These are phyloP conservation scores for Argyresthia goedartella DNA, from an alignment of 2,888 invertebrate species.

Conservation along the genomic window DNA sequence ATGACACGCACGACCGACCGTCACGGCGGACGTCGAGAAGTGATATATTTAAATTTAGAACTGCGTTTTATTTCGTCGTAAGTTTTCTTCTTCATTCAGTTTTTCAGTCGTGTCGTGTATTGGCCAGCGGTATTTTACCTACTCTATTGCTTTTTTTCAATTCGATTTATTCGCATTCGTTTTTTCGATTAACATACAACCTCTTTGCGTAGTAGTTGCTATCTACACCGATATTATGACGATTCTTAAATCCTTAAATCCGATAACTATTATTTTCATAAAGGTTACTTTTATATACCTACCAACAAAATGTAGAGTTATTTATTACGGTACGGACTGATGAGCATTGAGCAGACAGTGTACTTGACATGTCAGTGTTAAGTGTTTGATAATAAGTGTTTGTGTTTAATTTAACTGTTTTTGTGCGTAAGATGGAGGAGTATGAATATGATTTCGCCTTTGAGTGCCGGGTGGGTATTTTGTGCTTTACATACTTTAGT, in stretches of 20 bases:
- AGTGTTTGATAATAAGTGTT: conserved; percentile 11
- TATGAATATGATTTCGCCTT: conserved; percentile 76
- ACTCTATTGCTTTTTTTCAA: conserved; percentile 10
- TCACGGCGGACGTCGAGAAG: conserved; percentile 49
- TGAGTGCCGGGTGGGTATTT: conserved; percentile 74
- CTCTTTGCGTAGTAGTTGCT: not conserved
- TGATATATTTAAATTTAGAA: conserved; percentile 62
- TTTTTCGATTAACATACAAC: not conserved
- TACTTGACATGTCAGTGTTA: conserved; percentile 27
- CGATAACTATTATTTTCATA: conserved; percentile 11
- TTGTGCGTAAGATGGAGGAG: conserved; percentile 43
- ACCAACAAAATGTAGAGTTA: conserved; percentile 16
- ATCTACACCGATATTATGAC: conserved; percentile 8
- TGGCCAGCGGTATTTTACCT: conserved; percentile 28
- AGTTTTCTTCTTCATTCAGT: conserved; percentile 54
- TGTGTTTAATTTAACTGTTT: conserved; percentile 12
- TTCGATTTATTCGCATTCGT: not conserved
- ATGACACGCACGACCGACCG: conserved; percentile 29
- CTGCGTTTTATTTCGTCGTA: conserved; percentile 42
- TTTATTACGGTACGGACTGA: conserved; percentile 15
- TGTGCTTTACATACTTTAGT: conserved; percentile 1
- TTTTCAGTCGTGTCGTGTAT: conserved; percentile 36
- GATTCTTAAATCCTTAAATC: conserved; percentile 9
- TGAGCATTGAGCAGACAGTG: conserved; percentile 23
- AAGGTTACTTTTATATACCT: conserved; percentile 24